These are phyloP conservation scores for Tylochromis polylepis DNA, from an alignment of 2,113 vertebrate genomes.

Conservation along the genomic window DNA sequence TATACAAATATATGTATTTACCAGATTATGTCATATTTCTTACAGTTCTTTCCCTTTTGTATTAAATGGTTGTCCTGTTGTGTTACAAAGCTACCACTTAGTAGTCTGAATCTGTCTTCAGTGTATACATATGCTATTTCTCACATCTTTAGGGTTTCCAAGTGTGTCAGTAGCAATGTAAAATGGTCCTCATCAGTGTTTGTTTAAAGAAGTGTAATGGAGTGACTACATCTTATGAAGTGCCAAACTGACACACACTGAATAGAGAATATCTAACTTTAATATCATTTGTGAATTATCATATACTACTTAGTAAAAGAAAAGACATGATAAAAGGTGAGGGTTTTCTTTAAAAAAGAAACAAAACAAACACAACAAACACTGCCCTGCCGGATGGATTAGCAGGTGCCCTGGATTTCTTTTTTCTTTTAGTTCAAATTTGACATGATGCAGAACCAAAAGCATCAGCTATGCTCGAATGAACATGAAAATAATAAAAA, in stretches of 20 bases:
- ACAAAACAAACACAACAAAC: too few relatives aligned
- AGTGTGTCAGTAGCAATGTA: slow-evolving; percentile 29
- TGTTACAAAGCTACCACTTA: slow-evolving; percentile 33
- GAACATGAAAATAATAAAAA: not conserved
- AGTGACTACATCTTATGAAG: slow-evolving; percentile 32
- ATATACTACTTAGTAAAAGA: not conserved
- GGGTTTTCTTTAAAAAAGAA: not conserved
- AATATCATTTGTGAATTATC: slow-evolving; percentile 5
- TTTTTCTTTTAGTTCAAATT: not conserved
- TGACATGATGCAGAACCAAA: not conserved
- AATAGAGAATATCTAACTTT: slow-evolving; percentile 27
- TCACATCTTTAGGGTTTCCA: slow-evolving; percentile 14
- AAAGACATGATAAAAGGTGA: not conserved
- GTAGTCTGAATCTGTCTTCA: slow-evolving; percentile 28
- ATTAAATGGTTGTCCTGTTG: slow-evolving; percentile 33
- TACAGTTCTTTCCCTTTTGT: slow-evolving; percentile 17
- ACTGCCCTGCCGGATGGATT: not conserved
- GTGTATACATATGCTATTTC: slow-evolving; percentile 30
- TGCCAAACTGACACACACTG: slow-evolving; percentile 60
- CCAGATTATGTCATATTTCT: slow-evolving; percentile 5
- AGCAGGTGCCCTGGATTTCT: not conserved
- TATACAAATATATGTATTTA: not conserved
- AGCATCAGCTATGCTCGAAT: not conserved
- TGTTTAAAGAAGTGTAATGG: slow-evolving; percentile 29
- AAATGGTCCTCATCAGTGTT: slow-evolving; percentile 40